Percentiles rank a stretch among this genome's conserved stretches.
Evolutionary conservation across 2,888 invertebrate species (phyloP).

Genomic region (Cosmopolites sordidus): DNA sequence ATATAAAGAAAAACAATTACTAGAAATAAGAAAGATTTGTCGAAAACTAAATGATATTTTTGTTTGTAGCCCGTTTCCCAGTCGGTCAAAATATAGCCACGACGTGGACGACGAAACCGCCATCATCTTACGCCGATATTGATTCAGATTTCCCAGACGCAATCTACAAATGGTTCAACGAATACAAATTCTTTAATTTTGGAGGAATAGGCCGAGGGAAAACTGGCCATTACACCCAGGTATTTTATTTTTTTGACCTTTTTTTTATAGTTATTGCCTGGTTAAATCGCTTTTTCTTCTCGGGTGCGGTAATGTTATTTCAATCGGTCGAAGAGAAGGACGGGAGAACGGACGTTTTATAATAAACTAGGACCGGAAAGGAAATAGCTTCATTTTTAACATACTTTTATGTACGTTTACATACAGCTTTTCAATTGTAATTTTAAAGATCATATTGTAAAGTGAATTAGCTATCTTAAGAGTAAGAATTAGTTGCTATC

Average conservation of each 20-base stretch:
- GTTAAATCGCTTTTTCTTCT: neutral
- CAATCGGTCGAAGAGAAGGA: neutral
- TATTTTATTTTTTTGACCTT: slow-evolving; percentile 39
- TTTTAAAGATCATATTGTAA: no score
- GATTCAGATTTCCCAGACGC: slow-evolving; percentile 70
- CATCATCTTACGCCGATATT: slow-evolving; percentile 56
- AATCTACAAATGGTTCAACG: slow-evolving; percentile 74
- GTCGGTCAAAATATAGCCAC: slow-evolving; percentile 85
- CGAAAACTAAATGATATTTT: slow-evolving; percentile 7
- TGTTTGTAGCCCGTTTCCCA: slow-evolving; percentile 61
- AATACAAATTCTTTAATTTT: slow-evolving; percentile 58
- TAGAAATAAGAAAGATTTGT: no score
- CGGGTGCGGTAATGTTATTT: neutral
- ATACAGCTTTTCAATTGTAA: no score
- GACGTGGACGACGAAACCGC: slow-evolving; percentile 70
- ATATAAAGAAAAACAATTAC: no score
- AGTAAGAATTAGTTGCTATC: no score
- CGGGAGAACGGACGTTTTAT: no score
- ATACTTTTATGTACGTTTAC: no score
- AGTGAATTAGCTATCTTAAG: no score
- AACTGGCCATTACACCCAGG: slow-evolving; percentile 84
- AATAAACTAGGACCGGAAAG: no score
- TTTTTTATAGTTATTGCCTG: neutral
- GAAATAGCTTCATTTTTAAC: no score
- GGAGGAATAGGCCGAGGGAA: slow-evolving; percentile 57